These are phyloP conservation scores for Ctenomys sociabilis DNA, from an alignment of 2,113 vertebrate genomes.

Conservation along the genomic window DNA sequence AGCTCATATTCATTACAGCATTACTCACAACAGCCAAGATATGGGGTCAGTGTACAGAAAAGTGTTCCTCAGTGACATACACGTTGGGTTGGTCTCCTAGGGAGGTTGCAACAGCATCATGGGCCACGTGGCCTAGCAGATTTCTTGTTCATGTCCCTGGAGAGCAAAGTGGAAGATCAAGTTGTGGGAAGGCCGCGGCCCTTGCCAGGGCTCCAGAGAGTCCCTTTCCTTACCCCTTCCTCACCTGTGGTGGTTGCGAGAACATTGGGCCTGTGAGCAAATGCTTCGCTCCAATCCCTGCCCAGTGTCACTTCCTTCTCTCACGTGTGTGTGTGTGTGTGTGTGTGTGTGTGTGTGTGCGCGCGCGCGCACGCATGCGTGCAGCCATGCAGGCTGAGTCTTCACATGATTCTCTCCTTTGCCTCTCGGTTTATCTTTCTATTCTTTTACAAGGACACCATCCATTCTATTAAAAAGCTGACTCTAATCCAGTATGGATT, in stretches of 20 bases:
- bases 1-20: background rate
- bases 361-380: too few relatives aligned
- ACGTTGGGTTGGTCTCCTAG: background rate
- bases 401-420: background rate
- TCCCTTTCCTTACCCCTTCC: background rate
- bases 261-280: background rate
- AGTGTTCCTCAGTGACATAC: background rate
- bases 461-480: background rate
- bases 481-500: background rate
- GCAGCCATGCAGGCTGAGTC: fast-evolving
- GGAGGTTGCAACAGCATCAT: background rate
- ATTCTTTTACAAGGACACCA: background rate
- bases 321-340: too few relatives aligned
- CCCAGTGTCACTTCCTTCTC: background rate
- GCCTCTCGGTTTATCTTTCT: background rate
- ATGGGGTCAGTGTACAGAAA: background rate
- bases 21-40: background rate
- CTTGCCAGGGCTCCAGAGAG: background rate
- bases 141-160: background rate
- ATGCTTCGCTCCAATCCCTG: background rate
- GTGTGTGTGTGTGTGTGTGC: background rate
- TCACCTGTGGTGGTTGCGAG: background rate
- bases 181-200: background rate
- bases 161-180: background rate
- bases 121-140: background rate